A percentile compares a stretch with the other conserved stretches of the same genome.
phyloP scores from a whole-genome alignment of 2,888 invertebrate species.

The Aphodius granarius region DNA sequence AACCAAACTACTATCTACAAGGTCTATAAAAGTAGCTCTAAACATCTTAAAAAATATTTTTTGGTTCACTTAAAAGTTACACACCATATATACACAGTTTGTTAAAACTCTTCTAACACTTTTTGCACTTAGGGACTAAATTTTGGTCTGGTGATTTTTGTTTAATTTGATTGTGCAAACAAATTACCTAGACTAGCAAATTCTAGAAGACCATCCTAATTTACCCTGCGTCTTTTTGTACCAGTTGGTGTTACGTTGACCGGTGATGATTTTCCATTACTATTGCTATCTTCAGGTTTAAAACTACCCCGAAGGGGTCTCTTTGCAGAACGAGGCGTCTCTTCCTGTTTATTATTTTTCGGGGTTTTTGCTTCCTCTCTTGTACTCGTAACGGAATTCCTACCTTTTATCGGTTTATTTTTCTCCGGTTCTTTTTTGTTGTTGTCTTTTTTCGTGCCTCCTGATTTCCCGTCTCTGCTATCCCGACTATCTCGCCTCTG shows the following conservation, averaged over 20 bases:
- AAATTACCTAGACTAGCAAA: neutral
- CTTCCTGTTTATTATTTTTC: constrained; percentile 42
- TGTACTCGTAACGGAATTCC: constrained; percentile 34
- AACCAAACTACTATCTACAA: neutral
- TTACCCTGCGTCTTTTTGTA: constrained; percentile 35
- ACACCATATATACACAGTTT: neutral
- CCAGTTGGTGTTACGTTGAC: constrained; percentile 44
- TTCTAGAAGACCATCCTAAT: neutral
- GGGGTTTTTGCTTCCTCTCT: constrained; percentile 38
- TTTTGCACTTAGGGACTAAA: constrained; percentile 1
- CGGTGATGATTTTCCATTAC: constrained; percentile 52
- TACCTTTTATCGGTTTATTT: constrained; percentile 40
- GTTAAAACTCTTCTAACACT: neutral
- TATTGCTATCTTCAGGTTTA: constrained; percentile 52
- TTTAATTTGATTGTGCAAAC: constrained; percentile 4
- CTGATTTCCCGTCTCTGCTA: constrained; percentile 40
- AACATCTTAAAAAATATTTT: constrained; percentile 5
- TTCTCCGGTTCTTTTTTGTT: constrained; percentile 48
- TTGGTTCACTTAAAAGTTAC: constrained; percentile 1
- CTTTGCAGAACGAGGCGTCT: constrained; percentile 47
- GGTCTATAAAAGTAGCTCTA: neutral
- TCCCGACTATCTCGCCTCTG: constrained; percentile 47
- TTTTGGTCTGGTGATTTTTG: constrained; percentile 8
- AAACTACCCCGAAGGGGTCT: constrained; percentile 53
- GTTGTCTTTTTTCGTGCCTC: constrained; percentile 44